phyloP scores from a whole-genome alignment of 2,888 invertebrate genomes.

The Galerucella pusilla region DNA sequence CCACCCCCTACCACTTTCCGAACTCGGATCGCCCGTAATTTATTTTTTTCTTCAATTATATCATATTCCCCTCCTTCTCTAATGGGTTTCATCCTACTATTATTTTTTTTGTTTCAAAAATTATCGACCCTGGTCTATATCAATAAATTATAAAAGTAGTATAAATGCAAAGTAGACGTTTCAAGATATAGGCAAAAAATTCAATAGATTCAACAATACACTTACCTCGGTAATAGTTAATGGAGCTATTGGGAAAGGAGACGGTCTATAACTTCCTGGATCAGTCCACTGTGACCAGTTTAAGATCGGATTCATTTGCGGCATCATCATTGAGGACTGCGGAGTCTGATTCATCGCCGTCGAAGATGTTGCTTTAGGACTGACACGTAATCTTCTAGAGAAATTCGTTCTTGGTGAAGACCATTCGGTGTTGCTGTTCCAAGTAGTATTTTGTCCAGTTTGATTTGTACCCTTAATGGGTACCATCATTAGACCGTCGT shows the following conservation, averaged over 20 bases:
- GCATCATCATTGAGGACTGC: slow-evolving; percentile 48
- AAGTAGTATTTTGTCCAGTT: slow-evolving; percentile 36
- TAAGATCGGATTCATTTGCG: slow-evolving; percentile 54
- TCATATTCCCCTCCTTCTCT: too few relatives aligned
- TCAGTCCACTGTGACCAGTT: slow-evolving; percentile 60
- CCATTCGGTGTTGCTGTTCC: slow-evolving; percentile 53
- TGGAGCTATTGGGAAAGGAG: slow-evolving; percentile 61
- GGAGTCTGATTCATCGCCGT: slow-evolving; percentile 34
- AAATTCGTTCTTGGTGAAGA: slow-evolving; percentile 49
- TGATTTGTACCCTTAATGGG: slow-evolving; percentile 33
- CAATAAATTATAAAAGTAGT: too few relatives aligned
- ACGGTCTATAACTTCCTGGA: slow-evolving; percentile 49
- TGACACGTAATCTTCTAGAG: slow-evolving; percentile 48
- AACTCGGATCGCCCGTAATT: too few relatives aligned
- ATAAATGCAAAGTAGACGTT: too few relatives aligned
- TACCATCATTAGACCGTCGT: slow-evolving; percentile 64
- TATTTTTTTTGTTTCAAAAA: too few relatives aligned
- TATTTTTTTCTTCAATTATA: too few relatives aligned
- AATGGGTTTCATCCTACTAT: too few relatives aligned
- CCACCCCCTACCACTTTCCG: too few relatives aligned
- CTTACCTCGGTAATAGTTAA: slow-evolving; percentile 65
- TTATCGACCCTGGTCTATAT: too few relatives aligned
- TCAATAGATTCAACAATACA: too few relatives aligned
- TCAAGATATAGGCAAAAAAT: too few relatives aligned
- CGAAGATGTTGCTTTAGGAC: slow-evolving; percentile 46